Percentiles rank a stretch among this genome's conserved stretches.
Conservation (phyloP, 2,797 vertebrate genomes). For the Enteromius viviparus region DNA sequence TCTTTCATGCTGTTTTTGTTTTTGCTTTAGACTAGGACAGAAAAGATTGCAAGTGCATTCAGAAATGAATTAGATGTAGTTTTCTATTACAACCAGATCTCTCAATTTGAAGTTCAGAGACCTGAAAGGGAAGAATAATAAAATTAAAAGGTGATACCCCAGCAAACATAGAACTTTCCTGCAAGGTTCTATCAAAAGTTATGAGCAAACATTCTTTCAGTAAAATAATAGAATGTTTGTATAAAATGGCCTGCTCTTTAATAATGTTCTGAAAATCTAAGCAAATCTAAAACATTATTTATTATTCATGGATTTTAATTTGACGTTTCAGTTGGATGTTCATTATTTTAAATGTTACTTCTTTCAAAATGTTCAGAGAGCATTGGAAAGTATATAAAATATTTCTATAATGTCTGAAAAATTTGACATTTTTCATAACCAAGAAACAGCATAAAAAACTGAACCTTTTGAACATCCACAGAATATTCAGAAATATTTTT, state of each 20-base stretch:
- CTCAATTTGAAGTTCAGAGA: neutral
- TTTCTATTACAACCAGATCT: neutral
- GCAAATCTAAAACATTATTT: neutral
- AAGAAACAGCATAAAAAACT: neutral
- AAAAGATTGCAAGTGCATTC: conserved; percentile 23
- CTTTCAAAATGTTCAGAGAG: neutral
- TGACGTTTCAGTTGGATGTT: neutral
- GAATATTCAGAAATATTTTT: neutral
- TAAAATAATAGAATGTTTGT: neutral
- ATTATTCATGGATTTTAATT: neutral
- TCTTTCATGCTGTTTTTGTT: conserved; percentile 44
- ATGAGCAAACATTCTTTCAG: neutral
- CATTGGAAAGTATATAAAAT: neutral
- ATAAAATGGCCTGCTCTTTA: neutral
- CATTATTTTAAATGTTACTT: neutral
- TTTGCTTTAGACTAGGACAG: conserved; percentile 28
- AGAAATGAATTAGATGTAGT: conserved; percentile 29
- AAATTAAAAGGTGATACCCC: neutral
- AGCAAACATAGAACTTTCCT: neutral
- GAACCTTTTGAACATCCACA: neutral
- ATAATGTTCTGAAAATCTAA: neutral
- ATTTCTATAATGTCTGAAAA: neutral
- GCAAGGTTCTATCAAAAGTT: neutral
- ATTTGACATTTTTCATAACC: neutral
- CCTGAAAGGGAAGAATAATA: neutral